Base-by-base conservation (phyloP, 1,140 invertebrate species). In the Leptinotarsa defecta region DNA sequence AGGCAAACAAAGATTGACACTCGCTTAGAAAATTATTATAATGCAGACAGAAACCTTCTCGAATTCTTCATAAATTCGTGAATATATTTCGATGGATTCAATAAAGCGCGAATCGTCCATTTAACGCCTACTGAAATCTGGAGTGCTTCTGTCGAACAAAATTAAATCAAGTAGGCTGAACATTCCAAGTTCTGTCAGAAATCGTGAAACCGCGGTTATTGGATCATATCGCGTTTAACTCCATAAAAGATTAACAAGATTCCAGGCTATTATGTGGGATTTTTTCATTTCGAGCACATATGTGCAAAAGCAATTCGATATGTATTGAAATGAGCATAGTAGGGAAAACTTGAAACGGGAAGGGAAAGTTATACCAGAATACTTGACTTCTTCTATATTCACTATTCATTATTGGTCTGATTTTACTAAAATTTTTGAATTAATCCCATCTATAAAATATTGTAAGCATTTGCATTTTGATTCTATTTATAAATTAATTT, bases 151-250 rank as follows among this genome's bases (percentile, higher is more conserved):
- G 52, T 57, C 52, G 52, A 57, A 57, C 15, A 17, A 19, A 57
- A 57, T 57, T 57, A 57, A 57, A 57, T 57, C 52, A 57, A 57
- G 52, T 57, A 57, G 52, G 52, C 52, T n/a, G 52, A 17, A 57
- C 52, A 17, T 13, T 57, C 52, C 52, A 57, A n/a, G 52, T 57
- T 57, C 52, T 57, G 52, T 57, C 52, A 57, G 52, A n/a, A 57
- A 57, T 57, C n/a, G 52, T 57, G 52, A n/a, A 57, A 57, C 34
- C 52, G 52, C n/a, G 52, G 52, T n/a, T 57, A 57, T 57, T 57
- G 52, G 52, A 57, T 57, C 13, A 57, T 57, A 57, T 57, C 52
- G 52, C 52, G 15, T 57, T n/a, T 6, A 57, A 57, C 52, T 57
- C 15, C 13, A 57, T 57, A n/a, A 57, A 57, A 57, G 52, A 57